Percentiles rank a stretch among this genome's conserved stretches.
These are phyloP conservation scores for Myioborus miniatus DNA, from an alignment of 2,797 vertebrate species.

Conservation along the genomic window DNA sequence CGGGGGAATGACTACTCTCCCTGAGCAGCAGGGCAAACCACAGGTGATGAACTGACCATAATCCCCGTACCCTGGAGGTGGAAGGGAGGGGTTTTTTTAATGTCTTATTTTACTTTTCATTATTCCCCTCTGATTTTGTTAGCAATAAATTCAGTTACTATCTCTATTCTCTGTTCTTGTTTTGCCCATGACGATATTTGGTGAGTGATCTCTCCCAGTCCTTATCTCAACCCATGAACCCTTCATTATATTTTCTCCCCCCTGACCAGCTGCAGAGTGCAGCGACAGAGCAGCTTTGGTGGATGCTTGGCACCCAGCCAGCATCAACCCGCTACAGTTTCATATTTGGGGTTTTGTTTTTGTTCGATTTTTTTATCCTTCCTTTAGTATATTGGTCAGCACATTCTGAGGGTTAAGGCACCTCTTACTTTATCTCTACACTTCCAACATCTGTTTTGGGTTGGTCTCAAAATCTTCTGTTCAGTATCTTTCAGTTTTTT, in stretches of 20 bases:
- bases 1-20: background rate
- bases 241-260: background rate
- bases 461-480: background rate
- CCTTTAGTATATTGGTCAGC: background rate
- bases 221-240: background rate
- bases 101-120: background rate
- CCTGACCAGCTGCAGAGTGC: background rate
- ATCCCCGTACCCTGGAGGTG: fast-evolving
- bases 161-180: background rate
- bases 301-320: background rate
- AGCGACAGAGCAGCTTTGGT: background rate
- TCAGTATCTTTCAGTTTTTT: background rate
- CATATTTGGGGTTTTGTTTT: background rate
- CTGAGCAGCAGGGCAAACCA: background rate
- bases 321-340: background rate
- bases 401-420: background rate
- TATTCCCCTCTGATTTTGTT: background rate
- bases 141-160: background rate
- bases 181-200: background rate
- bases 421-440: background rate
- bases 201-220: fast-evolving
- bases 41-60: background rate
- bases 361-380: background rate
- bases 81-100: background rate
- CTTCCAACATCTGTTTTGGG: background rate